phyloP scores from a whole-genome alignment of 2,797 vertebrate genomes.

The Cercopithecus hamlyni region DNA sequence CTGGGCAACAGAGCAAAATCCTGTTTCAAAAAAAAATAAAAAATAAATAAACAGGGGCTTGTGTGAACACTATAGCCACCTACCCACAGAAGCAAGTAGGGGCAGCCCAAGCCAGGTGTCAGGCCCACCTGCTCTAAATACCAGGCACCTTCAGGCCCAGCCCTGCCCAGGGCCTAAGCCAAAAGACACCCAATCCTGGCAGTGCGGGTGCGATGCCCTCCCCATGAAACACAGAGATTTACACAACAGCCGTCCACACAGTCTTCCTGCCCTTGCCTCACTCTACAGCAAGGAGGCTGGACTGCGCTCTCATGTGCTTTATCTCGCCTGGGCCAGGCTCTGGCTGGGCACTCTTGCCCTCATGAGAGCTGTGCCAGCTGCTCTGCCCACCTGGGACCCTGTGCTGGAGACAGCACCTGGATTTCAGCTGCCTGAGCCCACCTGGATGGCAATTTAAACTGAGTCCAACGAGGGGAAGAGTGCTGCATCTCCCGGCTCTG shows the following conservation, averaged over 20 bases:
- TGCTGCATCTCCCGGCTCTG: accelerated
- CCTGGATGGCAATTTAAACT: neutral
- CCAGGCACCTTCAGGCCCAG: neutral
- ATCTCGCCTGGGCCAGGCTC: neutral
- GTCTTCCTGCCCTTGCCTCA: neutral
- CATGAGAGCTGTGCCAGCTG: neutral
- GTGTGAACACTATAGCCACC: neutral
- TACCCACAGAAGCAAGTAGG: neutral
- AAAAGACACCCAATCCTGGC: neutral
- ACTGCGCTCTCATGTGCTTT: neutral
- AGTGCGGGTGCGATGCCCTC: neutral
- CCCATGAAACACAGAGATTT: neutral
- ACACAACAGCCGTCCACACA: neutral
- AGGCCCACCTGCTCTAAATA: neutral
- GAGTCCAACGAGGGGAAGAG: neutral
- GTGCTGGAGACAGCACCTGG: neutral
- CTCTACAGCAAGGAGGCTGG: neutral
- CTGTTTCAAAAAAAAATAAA: neutral
- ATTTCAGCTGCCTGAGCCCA: neutral
- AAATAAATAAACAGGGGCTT: neutral
- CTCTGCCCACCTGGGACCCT: neutral
- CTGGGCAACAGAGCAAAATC: neutral
- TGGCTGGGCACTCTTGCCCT: neutral
- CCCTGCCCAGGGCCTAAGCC: neutral
- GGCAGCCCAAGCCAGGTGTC: neutral